Evolutionary conservation across 2,113 vertebrate species (phyloP).

Genomic region (Apteryx mantelli): DNA sequence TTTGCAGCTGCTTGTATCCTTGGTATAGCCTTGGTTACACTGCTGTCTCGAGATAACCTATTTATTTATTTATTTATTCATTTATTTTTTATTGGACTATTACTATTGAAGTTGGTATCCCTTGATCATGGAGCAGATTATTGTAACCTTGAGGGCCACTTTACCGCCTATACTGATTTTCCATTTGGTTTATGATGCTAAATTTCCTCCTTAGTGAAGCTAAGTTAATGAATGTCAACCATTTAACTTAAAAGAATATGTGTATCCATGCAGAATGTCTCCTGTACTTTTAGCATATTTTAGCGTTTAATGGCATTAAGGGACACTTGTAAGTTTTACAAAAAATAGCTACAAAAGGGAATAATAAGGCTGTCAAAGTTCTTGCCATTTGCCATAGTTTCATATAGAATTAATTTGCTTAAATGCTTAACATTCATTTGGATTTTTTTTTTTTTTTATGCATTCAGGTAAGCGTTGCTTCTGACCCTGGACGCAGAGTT

Average conservation of each 20-base stretch:
- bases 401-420: background rate
- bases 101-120: background rate
- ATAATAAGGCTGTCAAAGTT: background rate
- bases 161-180: background rate
- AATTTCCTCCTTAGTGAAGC: background rate
- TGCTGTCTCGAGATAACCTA: background rate
- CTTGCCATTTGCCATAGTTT: background rate
- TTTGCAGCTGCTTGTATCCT: background rate
- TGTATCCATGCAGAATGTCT: background rate
- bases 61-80: background rate
- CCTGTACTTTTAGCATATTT: background rate
- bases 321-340: background rate
- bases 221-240: background rate
- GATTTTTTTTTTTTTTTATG: background rate
- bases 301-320: background rate
- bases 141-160: background rate
- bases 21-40: background rate
- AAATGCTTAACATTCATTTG: background rate
- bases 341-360: background rate
- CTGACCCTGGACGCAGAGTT: conserved; percentile 92
- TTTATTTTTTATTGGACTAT: background rate
- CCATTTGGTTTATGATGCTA: background rate
- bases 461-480: conserved; percentile 92
- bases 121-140: background rate
- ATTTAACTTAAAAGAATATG: background rate